Evolutionary conservation across 2,888 invertebrate genomes (phyloP).

Genomic region (Amphiduros pacificus): DNA sequence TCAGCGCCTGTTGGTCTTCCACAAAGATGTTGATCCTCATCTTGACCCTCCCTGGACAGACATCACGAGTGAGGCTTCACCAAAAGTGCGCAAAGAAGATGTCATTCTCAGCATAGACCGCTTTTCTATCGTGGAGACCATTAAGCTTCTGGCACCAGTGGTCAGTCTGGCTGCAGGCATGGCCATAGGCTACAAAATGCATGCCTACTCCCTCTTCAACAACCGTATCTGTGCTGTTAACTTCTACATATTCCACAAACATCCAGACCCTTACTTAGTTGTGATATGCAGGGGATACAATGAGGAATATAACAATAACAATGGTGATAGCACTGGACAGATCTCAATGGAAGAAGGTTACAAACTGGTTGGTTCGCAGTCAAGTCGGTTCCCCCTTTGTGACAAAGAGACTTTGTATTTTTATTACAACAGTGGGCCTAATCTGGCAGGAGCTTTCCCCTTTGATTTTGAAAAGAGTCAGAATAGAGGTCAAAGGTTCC

Average conservation of each 20-base stretch:
- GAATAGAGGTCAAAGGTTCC: slow-evolving; percentile 10
- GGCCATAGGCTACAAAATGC: slow-evolving; percentile 17
- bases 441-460: slow-evolving; percentile 8
- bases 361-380: slow-evolving; percentile 7
- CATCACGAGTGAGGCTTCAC: not conserved
- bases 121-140: slow-evolving; percentile 14
- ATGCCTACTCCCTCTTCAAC: slow-evolving; percentile 7
- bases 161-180: slow-evolving; percentile 13
- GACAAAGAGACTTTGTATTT: slow-evolving; percentile 8
- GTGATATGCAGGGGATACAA: not conserved
- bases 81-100: slow-evolving; percentile 11
- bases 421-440: slow-evolving; percentile 3
- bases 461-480: slow-evolving; percentile 5
- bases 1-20: slow-evolving; percentile 7
- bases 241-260: slow-evolving; percentile 8
- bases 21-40: slow-evolving; percentile 14
- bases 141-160: slow-evolving; percentile 10
- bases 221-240: slow-evolving; percentile 1
- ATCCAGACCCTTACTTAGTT: slow-evolving; percentile 8
- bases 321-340: slow-evolving; percentile 2
- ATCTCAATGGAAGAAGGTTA: not conserved
- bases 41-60: slow-evolving; percentile 10
- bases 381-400: slow-evolving; percentile 5
- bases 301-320: not conserved
- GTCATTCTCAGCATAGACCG: slow-evolving; percentile 4